These are phyloP conservation scores for Uria lomvia DNA, from an alignment of 2,113 vertebrate genomes.

Conservation along the genomic window DNA sequence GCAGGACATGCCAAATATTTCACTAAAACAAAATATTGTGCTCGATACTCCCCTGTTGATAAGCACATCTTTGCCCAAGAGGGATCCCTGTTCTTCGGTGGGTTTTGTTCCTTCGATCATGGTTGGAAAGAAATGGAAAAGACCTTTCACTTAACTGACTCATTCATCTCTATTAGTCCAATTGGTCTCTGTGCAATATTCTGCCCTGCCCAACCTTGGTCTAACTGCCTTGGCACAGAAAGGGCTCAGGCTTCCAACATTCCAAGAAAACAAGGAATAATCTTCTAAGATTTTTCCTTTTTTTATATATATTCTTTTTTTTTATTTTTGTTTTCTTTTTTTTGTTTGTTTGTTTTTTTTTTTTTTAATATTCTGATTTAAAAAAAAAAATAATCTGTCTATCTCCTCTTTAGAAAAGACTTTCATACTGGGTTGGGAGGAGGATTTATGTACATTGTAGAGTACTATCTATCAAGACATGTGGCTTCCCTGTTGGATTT, in stretches of 20 bases:
- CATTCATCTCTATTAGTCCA: neutral
- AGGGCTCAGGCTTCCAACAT: neutral
- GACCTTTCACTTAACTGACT: neutral
- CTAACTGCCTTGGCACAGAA: neutral
- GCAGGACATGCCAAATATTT: slow-evolving; percentile 44
- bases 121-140: neutral
- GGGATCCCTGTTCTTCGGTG: neutral
- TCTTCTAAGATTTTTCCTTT: neutral
- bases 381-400: no score
- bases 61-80: neutral
- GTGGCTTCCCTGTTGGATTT: neutral
- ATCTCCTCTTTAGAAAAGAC: neutral
- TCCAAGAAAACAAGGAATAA: neutral
- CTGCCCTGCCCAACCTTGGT: neutral
- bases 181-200: neutral
- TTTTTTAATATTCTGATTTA: neutral
- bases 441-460: neutral
- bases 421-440: neutral
- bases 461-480: neutral
- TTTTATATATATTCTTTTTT: neutral
- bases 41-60: neutral
- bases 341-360: no score
- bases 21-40: slow-evolving; percentile 29
- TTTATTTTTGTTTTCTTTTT: no score
- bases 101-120: neutral